Conservation (phyloP, 1,140 invertebrate species). For the Coelopa frigida region DNA sequence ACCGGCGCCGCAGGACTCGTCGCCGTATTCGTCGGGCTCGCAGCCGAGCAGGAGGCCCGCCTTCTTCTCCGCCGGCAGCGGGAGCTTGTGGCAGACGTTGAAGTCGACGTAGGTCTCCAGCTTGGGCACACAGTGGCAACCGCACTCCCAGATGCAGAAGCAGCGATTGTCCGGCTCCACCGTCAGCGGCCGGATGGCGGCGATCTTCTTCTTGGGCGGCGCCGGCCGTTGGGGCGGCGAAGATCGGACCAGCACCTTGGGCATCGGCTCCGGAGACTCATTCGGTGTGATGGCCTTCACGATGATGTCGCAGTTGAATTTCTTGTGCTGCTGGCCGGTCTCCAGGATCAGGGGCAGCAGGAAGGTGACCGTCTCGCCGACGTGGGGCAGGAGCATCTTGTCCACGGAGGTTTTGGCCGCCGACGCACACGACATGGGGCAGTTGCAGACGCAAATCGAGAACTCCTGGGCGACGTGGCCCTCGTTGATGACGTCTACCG, state of each 20-base stretch:
- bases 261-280: too few species aligned
- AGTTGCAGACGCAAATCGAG: slow-evolving; percentile 18
- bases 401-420: slow-evolving; percentile 4
- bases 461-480: slow-evolving; percentile 18
- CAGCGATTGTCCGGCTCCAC: slow-evolving; percentile 25
- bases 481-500: slow-evolving; percentile 27
- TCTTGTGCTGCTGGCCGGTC: background rate
- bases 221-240: too few species aligned
- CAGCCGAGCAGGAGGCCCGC: background rate
- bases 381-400: slow-evolving; percentile 1
- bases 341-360: slow-evolving; percentile 9
- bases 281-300: too few species aligned
- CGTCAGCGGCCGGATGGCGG: slow-evolving; percentile 10
- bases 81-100: slow-evolving; percentile 21
- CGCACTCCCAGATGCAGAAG: slow-evolving; percentile 30
- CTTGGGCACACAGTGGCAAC: slow-evolving; percentile 27
- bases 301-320: slow-evolving; percentile 8
- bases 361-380: slow-evolving; percentile 9
- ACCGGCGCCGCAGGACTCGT: too few species aligned
- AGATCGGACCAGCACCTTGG: too few species aligned
- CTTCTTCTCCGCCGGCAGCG: background rate
- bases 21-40: too few species aligned
- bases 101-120: slow-evolving; percentile 21
- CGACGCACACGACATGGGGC: slow-evolving; percentile 1
- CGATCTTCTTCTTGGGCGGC: background rate